Percentiles rank a stretch among this genome's conserved stretches.
These are phyloP conservation scores for Cepaea hortensis DNA, from an alignment of 2,888 invertebrate species.

Conservation along the genomic window DNA sequence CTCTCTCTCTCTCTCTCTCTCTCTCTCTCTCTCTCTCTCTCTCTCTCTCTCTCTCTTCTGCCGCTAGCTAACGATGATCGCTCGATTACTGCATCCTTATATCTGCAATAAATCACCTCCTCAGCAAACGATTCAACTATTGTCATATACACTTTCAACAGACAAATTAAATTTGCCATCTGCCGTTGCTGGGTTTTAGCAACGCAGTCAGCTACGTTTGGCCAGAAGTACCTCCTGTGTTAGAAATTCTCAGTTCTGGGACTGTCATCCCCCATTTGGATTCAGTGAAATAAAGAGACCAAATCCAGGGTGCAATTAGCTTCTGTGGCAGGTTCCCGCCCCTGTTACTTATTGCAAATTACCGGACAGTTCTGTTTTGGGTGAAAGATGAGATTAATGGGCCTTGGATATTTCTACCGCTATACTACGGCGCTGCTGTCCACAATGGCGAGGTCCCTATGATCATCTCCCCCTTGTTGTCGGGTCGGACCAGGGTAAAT, in stretches of 20 bases:
- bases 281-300: constrained; percentile 16
- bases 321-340: neutral
- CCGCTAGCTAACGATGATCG: no score
- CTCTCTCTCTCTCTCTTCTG: no score
- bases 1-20: no score
- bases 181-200: no score
- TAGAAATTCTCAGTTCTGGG: neutral
- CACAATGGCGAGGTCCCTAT: neutral
- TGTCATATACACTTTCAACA: no score
- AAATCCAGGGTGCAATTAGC: constrained; percentile 6
- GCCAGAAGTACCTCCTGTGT: no score
- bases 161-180: no score
- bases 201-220: no score
- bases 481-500: constrained; percentile 40
- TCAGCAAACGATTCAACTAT: no score
- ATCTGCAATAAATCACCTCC: no score
- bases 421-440: neutral
- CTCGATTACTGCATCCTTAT: no score
- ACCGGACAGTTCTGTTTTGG: constrained; percentile 21
- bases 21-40: no score
- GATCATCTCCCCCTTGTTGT: neutral
- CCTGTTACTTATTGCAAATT: constrained; percentile 41
- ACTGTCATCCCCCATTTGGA: neutral
- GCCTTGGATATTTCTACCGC: neutral
- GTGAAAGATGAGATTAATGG: constrained; percentile 35